phyloP scores from a whole-genome alignment of 2,113 vertebrate species.

The Neopipo cinnamomea region DNA sequence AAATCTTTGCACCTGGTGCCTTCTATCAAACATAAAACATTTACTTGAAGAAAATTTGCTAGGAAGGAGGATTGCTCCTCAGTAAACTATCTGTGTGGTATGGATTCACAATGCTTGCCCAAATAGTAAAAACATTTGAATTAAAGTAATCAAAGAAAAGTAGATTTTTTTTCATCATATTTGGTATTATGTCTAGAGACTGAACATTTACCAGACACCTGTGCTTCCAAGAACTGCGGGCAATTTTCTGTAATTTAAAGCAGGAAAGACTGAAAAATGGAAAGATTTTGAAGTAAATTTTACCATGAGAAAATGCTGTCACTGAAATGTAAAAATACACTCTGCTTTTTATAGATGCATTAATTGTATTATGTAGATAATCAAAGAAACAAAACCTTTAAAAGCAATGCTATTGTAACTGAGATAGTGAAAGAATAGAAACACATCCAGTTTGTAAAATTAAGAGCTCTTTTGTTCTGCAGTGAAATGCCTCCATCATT shows the following conservation, averaged over 20 bases:
- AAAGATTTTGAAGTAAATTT: background rate
- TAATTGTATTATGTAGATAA: background rate
- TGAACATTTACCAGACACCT: background rate
- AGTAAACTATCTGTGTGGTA: background rate
- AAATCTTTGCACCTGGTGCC: background rate
- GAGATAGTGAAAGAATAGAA: background rate
- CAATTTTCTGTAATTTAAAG: slow-evolving; percentile 36
- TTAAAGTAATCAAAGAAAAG: slow-evolving; percentile 1
- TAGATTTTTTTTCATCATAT: background rate
- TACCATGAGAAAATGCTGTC: background rate
- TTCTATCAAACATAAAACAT: background rate
- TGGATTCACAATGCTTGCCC: background rate
- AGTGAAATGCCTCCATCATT: background rate
- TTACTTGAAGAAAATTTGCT: background rate
- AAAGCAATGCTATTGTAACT: background rate
- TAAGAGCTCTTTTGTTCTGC: background rate
- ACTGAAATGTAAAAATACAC: background rate
- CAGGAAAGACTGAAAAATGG: background rate
- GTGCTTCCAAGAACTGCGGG: background rate
- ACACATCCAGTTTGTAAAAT: background rate
- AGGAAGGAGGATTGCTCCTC: background rate
- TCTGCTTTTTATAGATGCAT: background rate
- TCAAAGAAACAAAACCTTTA: background rate
- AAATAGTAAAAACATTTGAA: background rate
- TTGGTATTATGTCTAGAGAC: background rate